phyloP scores from a whole-genome alignment of 2,888 invertebrate genomes.

The Scelioninae gen. 2 region DNA sequence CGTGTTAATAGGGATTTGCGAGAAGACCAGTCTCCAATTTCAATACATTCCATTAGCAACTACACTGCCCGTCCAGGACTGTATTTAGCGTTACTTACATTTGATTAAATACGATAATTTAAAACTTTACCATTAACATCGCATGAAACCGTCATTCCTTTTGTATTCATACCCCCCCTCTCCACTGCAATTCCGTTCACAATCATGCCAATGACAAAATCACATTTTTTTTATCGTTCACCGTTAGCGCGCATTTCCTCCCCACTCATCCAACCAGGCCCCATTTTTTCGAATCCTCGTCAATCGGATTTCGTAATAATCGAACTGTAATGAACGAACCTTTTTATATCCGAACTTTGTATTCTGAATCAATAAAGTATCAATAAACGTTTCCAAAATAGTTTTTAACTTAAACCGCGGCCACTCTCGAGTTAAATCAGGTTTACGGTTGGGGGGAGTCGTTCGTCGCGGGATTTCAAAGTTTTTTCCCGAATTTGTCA shows the following conservation, averaged over 20 bases:
- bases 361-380: too few relatives aligned
- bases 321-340: too few relatives aligned
- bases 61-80: constrained; percentile 41
- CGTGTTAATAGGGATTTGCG: neutral
- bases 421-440: too few relatives aligned
- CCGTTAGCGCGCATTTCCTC: constrained; percentile 14
- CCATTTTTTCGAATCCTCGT: too few relatives aligned
- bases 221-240: constrained; percentile 48
- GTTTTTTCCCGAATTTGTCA: too few relatives aligned
- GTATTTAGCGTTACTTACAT: constrained; percentile 14
- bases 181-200: neutral
- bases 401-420: too few relatives aligned
- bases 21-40: constrained; percentile 2
- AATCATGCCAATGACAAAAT: constrained; percentile 7
- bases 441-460: too few relatives aligned
- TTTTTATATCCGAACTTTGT: too few relatives aligned
- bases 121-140: constrained; percentile 11
- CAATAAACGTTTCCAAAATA: too few relatives aligned
- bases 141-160: constrained; percentile 1
- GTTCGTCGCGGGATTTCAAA: too few relatives aligned
- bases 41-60: constrained; percentile 35
- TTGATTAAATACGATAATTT: constrained; percentile 14
- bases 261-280: too few relatives aligned
- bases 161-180: constrained; percentile 3
- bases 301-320: too few relatives aligned